phyloP scores from a whole-genome alignment of 92 coral and sea anemone genomes.

The Palythoa heliodiscus region DNA sequence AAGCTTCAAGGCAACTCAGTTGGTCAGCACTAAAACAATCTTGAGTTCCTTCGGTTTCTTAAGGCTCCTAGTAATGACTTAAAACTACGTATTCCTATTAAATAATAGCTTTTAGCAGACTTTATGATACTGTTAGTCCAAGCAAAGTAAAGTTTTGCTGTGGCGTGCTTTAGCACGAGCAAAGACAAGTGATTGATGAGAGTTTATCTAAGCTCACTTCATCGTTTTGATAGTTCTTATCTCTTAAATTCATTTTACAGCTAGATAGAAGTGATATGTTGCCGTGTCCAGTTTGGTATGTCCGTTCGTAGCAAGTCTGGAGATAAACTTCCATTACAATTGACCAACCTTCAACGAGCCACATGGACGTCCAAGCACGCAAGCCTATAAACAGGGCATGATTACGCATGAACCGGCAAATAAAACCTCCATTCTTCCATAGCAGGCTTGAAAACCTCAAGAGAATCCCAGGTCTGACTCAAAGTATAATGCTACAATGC shows the following conservation, averaged over 20 bases:
- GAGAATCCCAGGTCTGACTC: no score
- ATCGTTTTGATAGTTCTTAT: neutral
- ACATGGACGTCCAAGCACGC: neutral
- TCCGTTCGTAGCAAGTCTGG: slow-evolving; percentile 7
- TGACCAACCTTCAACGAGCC: slow-evolving; percentile 21
- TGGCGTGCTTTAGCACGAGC: neutral
- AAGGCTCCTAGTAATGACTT: neutral
- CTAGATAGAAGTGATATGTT: slow-evolving; percentile 1
- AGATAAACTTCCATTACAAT: neutral
- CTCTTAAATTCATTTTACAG: neutral
- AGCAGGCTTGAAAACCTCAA: no score
- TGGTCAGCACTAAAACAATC: neutral
- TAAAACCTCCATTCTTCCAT: neutral
- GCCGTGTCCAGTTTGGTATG: neutral
- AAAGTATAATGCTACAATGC: no score
- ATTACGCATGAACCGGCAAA: neutral
- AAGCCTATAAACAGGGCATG: neutral
- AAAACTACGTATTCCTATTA: neutral
- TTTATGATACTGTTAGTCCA: neutral
- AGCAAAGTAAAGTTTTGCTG: neutral
- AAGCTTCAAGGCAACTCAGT: neutral
- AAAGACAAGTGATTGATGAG: neutral
- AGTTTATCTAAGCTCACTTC: neutral
- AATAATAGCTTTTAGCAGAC: neutral
- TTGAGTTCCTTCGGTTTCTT: neutral